Base-by-base conservation (phyloP, 2,888 invertebrate species). In the Sialis lutaria region DNA sequence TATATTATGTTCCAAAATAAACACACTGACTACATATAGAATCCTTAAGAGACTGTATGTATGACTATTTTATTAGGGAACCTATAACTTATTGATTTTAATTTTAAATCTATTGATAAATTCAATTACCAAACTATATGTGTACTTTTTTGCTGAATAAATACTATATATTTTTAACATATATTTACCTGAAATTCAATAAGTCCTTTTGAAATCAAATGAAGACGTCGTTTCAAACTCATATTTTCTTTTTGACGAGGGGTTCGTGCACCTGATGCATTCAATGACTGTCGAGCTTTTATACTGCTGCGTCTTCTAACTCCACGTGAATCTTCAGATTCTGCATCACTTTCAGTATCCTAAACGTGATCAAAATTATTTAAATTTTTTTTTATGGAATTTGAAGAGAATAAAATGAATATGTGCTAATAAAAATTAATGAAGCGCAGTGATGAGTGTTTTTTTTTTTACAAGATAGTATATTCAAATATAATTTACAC, bases 191-290 rank as follows among this genome's bases (percentile, higher is more conserved):
- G 68, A 59, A 73, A 80, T 60, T 83, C 82, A 51, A 79, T 70
- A 33, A 83, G 67, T 55, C 74, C 77, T 60, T 79, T 89, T 54
- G 89, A 89, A 46, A 97, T 71, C 47, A 75, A 71, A 59, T 86
- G 80, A 9, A 95, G 73, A 57, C 88, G 78, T 62, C 84, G 86
- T 61, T 82, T 87, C 8, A 88, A 66, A 39, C 55, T 57, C 48
- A 62, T 63, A 55, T 63, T 66, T 42, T 10, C 30, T 7, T 32
- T 10, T 31, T 32, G 10, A 42, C 13, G 22, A 5, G 42, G 31
- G 2, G 39, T 31, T 5, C 32, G 60, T 6, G 65, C 63, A n/a
- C 65, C 53, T 12, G 64, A 64, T 45, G 62, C 54, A 8, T 55
- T 53, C 3, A 60, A 55, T 13, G 58, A 53, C 37, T 46, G 47